These are phyloP conservation scores for Drosophila recens DNA, from an alignment of 2,888 invertebrate species.

Conservation along the genomic window DNA sequence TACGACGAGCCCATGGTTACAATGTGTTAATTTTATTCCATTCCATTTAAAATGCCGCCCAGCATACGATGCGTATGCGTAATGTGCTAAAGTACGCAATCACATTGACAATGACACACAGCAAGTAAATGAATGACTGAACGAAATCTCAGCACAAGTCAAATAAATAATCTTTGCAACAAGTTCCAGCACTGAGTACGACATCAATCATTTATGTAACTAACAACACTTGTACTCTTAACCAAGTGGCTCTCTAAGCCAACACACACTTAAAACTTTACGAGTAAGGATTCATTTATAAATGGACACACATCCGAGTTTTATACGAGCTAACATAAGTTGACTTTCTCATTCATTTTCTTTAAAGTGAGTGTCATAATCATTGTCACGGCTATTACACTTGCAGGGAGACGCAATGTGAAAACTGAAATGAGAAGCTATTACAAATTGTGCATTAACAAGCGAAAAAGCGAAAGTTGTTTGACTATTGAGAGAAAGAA, in stretches of 20 bases:
- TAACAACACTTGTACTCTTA: neutral
- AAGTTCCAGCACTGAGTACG: slow-evolving; percentile 1
- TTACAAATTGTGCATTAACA: slow-evolving; percentile 2
- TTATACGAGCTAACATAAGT: neutral
- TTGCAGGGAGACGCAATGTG: neutral
- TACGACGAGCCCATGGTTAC: neutral
- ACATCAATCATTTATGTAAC: slow-evolving; percentile 20
- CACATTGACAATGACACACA: slow-evolving; percentile 27
- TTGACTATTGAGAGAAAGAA: neutral
- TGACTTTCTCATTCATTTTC: neutral
- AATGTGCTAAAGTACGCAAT: slow-evolving; percentile 12
- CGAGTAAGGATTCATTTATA: slow-evolving; percentile 2
- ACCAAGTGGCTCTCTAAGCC: neutral
- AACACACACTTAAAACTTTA: neutral
- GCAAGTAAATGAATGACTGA: slow-evolving; percentile 1
- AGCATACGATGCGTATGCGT: slow-evolving; percentile 33
- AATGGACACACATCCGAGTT: neutral
- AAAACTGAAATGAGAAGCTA: neutral
- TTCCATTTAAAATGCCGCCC: slow-evolving; percentile 17
- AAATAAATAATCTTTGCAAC: slow-evolving; percentile 9
- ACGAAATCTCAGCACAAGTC: neutral
- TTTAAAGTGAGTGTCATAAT: slow-evolving; percentile 11
- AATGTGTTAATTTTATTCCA: slow-evolving; percentile 36
- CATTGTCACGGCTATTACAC: slow-evolving; percentile 10
- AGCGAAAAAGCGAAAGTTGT: neutral